phyloP scores from a whole-genome alignment of 2,797 vertebrate species.

The Furcifer pardalis region DNA sequence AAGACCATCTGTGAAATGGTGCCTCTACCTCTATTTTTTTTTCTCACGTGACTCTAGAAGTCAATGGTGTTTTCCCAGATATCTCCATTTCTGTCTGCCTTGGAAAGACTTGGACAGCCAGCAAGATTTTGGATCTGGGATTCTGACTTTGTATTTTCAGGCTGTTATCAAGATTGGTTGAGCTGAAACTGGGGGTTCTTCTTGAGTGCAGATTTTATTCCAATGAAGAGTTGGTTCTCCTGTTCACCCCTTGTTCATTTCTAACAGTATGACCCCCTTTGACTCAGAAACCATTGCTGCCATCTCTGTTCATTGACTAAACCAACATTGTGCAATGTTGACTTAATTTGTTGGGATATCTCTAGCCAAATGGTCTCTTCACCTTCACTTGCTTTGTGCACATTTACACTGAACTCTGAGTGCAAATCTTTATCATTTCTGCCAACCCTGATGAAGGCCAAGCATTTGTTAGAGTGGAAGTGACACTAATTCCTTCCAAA shows the following conservation, averaged over 20 bases:
- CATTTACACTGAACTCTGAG: constrained; percentile 51
- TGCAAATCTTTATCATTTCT: constrained; percentile 58
- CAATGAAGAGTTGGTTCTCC: neutral
- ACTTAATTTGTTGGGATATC: constrained; percentile 36
- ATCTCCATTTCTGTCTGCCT: neutral
- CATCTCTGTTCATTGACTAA: neutral
- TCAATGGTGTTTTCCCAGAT: neutral
- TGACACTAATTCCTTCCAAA: constrained; percentile 55
- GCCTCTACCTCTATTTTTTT: no score
- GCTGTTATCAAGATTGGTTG: no score
- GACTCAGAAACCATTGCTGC: no score
- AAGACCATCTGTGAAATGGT: no score
- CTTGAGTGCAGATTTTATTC: neutral
- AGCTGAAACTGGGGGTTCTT: neutral
- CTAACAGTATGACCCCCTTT: neutral
- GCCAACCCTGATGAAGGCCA: constrained; percentile 67
- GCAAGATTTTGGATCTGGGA: no score
- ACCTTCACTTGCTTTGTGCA: neutral
- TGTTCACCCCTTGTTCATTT: neutral
- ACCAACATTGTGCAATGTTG: constrained; percentile 20
- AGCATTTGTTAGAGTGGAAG: constrained; percentile 62
- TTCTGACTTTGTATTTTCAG: neutral
- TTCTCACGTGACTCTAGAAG: neutral
- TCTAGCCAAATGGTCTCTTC: constrained; percentile 38
- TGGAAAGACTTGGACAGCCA: neutral